phyloP scores from a whole-genome alignment of 2,797 vertebrate species.

The Gymnoscopelus braueri region DNA sequence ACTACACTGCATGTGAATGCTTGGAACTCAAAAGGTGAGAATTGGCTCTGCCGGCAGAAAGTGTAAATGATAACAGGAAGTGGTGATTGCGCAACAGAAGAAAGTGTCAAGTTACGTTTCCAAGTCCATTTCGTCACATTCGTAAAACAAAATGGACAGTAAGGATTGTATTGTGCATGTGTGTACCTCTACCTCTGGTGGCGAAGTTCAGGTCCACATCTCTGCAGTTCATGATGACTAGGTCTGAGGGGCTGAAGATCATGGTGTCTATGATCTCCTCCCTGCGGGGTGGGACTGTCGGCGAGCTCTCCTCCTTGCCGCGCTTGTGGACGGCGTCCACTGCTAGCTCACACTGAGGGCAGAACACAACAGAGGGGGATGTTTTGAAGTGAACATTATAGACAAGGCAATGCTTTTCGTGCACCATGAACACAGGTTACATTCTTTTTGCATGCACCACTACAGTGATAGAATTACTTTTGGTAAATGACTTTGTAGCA shows the following conservation, averaged over 20 bases:
- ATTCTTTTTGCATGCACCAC: not conserved
- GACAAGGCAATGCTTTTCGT: no score
- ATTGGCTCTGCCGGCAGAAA: no score
- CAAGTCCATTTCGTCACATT: no score
- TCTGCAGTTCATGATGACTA: slow-evolving; percentile 90
- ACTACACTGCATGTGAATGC: no score
- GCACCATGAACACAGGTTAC: not conserved
- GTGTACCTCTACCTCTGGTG: slow-evolving; percentile 87
- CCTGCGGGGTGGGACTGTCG: slow-evolving; percentile 78
- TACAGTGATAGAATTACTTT: slow-evolving; percentile 4
- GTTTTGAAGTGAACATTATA: no score
- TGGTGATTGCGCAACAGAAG: no score
- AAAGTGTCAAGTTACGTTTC: no score
- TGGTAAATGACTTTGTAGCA: no score
- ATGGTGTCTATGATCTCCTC: slow-evolving; percentile 95
- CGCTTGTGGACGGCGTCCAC: slow-evolving; percentile 91
- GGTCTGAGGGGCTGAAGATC: slow-evolving; percentile 90
- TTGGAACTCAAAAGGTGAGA: no score
- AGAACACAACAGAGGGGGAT: not conserved
- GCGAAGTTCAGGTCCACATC: slow-evolving; percentile 94
- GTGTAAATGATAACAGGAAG: no score
- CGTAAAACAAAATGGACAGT: no score
- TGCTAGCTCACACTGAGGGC: slow-evolving; percentile 88
- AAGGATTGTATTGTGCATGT: no score
- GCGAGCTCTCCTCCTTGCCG: slow-evolving; percentile 66